Base-by-base conservation (phyloP, 1,140 invertebrate genomes). In the Globodera ellingtonae region DNA sequence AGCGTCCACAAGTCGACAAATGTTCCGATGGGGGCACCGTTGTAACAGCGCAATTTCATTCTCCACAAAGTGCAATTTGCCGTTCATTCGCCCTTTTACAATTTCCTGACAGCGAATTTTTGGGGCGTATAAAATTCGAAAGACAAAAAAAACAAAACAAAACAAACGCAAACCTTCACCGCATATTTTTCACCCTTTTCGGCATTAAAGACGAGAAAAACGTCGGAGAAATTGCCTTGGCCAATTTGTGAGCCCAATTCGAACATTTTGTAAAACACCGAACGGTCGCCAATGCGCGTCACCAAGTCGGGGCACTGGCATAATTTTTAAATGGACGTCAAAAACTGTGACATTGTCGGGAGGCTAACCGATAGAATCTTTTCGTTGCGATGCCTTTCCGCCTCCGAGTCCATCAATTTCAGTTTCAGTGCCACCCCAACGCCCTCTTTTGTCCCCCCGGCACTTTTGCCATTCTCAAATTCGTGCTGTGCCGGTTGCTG, bases 1-100 rank as follows among this genome's bases (percentile, higher is more conserved):
- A 4, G 84, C 84, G 65, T 86, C 81, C 8, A 87, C 48, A 4
- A 84, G 72, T 24, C 72, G 65, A 76, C 84, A 84, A 71, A 84
- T 84, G 70, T 84, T 73, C 21, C 67, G n/a, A 70, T 84, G 84
- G 10, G 35, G 78, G 65, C 84, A 84, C n/a, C 65, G 50, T 44
- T 79, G 75, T 24, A 84, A 65, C 67, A 84, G 76, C 5, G 72
- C 52, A 66, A 84, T 74, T 66, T 84, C 84, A 74, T 84, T 84
- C 46, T 84, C 78, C 62, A 84, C 83, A 84, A 85, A 84, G 75
- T 87, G 79, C 35, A 84, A 50, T 80, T 81, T 84, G 18, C 83
- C 85, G 18, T 52, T 50, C 83, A 84, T 87, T 6, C 85, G 76
- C 24, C 72, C 67, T 69, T 84, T 84, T 73, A 87, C 85, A n/a